Evolutionary conservation across 2,888 invertebrate genomes (phyloP), one percentile per base, ranked within the genome.

Genomic region (Lypha dubia): DNA sequence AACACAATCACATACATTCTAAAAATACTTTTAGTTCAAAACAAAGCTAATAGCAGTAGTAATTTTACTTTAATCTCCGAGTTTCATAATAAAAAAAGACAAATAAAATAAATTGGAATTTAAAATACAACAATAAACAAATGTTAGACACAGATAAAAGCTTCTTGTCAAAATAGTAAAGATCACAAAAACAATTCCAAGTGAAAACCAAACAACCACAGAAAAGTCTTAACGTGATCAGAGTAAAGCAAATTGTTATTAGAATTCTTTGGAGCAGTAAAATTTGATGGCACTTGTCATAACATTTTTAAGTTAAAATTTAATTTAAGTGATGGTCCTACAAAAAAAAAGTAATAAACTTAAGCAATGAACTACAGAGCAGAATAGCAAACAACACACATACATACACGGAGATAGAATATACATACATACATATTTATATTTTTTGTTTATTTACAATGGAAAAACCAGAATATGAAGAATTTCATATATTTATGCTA

Each of bases 401-500:
- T 1, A 38, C 38, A 38, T n/a, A n/a, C n/a, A 46, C n/a, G 9
- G 20, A 65, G 20, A 49, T 13, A 35, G 1, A 63, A 24, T 35
- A 32, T 58, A 20, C 8, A 38, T n/a, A 73, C 15, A 22, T n/a
- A n/a, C n/a, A n/a, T n/a, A 28, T 28, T 4, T 28, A 28, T 28
- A 28, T 28, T 2, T 28, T 49, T 22, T 60, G 20, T 60, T n/a
- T 58, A n/a, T 11, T 28, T 28, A 22, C n/a, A 8, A 22, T 32
- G 46, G 28, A 63, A 63, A 24, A 28, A 1, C 13, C 13, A 60
- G 41, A 20, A n/a, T n/a, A n/a, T n/a, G n/a, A 77, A 77, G 17
- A 68, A 35, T 38, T 77, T 49, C 28, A 5, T 49, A 49, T 46
- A 56, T 17, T 79, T 71, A 56, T 71, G 79, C 56, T 79, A 79